These are phyloP conservation scores for Centropus unirufus DNA, from an alignment of 2,113 vertebrate species.

Conservation along the genomic window DNA sequence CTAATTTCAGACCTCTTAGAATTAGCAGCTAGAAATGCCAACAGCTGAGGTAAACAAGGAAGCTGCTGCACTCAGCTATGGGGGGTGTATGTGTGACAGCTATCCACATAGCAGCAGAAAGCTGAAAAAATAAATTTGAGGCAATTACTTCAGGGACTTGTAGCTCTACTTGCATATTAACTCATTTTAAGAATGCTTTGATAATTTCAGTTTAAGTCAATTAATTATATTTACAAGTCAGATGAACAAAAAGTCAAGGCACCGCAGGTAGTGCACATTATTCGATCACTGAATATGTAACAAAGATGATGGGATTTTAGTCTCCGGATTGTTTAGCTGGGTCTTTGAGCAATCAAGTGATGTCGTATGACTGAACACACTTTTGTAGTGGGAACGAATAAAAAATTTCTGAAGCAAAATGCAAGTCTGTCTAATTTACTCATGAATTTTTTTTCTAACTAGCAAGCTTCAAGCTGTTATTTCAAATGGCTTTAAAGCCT, in stretches of 20 bases:
- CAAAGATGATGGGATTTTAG: constrained; percentile 48
- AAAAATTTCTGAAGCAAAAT: constrained; percentile 52
- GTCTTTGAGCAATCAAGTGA: constrained; percentile 70
- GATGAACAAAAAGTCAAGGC: constrained; percentile 54
- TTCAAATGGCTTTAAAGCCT: constrained; percentile 31
- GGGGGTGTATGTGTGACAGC: constrained; percentile 6
- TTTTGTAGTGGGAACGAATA: constrained; percentile 55
- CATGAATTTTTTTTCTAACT: not conserved
- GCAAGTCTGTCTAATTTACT: constrained; percentile 41
- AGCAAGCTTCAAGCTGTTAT: not conserved
- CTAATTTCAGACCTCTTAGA: constrained; percentile 60
- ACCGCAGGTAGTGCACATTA: constrained; percentile 28
- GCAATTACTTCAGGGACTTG: constrained; percentile 53
- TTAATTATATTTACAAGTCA: constrained; percentile 73
- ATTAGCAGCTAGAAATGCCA: constrained; percentile 67
- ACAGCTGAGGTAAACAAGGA: constrained; percentile 63
- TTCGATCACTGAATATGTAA: constrained; percentile 46
- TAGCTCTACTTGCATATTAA: constrained; percentile 58
- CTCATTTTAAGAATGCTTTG: constrained; percentile 57
- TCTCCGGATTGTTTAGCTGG: constrained; percentile 56
- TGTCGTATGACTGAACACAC: constrained; percentile 66
- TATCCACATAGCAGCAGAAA: not conserved
- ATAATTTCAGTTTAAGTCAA: constrained; percentile 69
- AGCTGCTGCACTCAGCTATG: not conserved
- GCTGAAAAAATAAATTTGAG: constrained; percentile 50